Base-by-base conservation (phyloP, 2,888 invertebrate genomes). In the Calameuta pallipes region DNA sequence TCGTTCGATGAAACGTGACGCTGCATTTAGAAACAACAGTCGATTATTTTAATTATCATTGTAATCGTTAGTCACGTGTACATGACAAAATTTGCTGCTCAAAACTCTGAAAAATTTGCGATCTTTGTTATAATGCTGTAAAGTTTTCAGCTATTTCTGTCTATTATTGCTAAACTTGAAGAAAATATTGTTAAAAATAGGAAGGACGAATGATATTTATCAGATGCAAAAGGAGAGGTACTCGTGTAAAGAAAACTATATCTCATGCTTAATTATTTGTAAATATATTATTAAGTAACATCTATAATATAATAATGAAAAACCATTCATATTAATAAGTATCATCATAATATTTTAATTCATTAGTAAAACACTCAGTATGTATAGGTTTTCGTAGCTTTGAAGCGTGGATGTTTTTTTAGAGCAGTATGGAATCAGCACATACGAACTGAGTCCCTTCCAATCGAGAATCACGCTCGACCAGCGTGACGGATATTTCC, bases 301-400 rank as follows among this genome's bases (percentile, higher is more conserved):
- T 89, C 89, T 89, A 89, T 89, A 88, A 89, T 89, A 88, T 89
- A 89, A 87, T 89, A 88, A 89, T 89, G 89, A 89, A 89, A 89
- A 89, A 89, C 88, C 89, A 89, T 89, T 85, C 86, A 89, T 87
- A 89, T 87, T 88, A 87, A 86, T 89, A 86, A 84, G 85, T 88
- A 85, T 88, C 86, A 84, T 87, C 84, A 84, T 87, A 89, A 87
- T 89, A 88, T 83, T 87, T 86, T 83, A 86, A 87, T 88, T 83
- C 87, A 82, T 85, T 88, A 87, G 86, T 88, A 88, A 87, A 89
- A 89, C 89, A 88, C 85, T 87, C 85, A 89, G 83, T 87, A 87
- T 86, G 84, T 87, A 86, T 88, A 86, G 83, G 56, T 87, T 85
- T 86, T 86, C 82, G 80, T 86, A 86, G 84, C 82, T 82, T 85